Conservation (phyloP, 2,113 vertebrate species). For the Odocoileus virginianus region DNA sequence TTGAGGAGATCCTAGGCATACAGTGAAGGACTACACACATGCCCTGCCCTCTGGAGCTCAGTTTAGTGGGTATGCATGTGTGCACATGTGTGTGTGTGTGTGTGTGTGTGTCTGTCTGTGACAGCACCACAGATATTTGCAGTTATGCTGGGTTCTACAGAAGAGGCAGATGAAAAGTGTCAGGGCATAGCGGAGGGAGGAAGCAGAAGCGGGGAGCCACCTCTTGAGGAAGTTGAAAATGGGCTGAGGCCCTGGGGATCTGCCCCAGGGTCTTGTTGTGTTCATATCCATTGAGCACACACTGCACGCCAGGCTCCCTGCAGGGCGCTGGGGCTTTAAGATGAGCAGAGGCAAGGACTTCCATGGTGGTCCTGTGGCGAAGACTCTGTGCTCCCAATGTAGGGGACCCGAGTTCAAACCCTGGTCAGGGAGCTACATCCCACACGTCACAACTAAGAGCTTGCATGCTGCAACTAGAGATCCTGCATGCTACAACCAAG, state of each 20-base stretch:
- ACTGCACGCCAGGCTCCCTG: not conserved
- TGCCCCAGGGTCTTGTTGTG: not conserved
- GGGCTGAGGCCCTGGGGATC: not conserved
- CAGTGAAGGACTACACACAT: not conserved
- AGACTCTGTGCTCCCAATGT: not conserved
- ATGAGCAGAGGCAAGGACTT: not conserved
- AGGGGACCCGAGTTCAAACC: not conserved
- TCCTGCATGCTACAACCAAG: not conserved
- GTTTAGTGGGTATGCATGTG: not conserved
- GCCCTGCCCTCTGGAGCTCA: not conserved
- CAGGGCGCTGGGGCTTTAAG: not conserved
- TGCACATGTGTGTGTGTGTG: not conserved
- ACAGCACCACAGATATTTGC: not conserved
- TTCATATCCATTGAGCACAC: not conserved
- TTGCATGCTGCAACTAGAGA: not conserved
- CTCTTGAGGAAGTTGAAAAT: not conserved
- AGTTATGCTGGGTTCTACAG: not conserved
- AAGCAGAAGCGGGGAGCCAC: not conserved
- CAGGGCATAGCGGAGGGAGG: not conserved
- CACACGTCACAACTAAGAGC: not conserved
- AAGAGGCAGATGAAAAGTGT: not conserved
- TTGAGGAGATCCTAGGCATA: not conserved
- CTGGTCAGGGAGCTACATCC: not conserved
- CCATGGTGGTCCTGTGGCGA: not conserved
- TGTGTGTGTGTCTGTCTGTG: not conserved